Base-by-base conservation (phyloP, 37 sponge, comb jelly and placozoan species). In the Hormiphora californensis region DNA sequence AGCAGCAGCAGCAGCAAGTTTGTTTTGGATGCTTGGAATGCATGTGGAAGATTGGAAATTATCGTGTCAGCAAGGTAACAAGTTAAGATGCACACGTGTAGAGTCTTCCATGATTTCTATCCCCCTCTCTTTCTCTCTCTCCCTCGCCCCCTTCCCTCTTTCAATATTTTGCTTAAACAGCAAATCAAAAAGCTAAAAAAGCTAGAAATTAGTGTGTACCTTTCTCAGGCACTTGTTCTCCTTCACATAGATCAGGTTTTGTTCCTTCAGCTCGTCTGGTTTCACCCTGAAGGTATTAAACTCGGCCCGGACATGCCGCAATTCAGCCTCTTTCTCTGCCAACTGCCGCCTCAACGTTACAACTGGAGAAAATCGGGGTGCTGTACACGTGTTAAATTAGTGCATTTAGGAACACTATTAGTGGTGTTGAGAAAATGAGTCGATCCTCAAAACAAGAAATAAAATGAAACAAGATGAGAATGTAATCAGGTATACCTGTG, bases 221-320 rank as follows among this genome's bases (percentile, higher is more conserved):
- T 73, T 73, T 19, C 81, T 39, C 19, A 73, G 25, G 81, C 23
- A 22, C 81, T 73, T 73, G 81, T 73, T 73, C 38, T 73, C 81
- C 44, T 73, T 73, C 3, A 46, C 38, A 30, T 43, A 73, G 9
- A 73, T 73, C 7, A 73, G 40, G 35, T 73, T 73, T 28, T 73
- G 81, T 33, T 73, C 81, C 81, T 73, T 73, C 44, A 73, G 22
- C 81, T 73, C 81, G 81, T 73, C 81, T n/a, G 81, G 81, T 40
- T 36, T 33, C 44, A 73, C 81, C 23, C 43, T 73, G 81, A 73
- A 73, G 3, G 43, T 7, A 46, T 73, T 73, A 36, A 36, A 73
- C 81, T 73, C 81, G 1, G 4, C 17, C 38, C 22, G 40, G n/a
- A 73, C 27, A 4, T 73, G 81, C 25, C 81, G 41, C 44, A 73